phyloP scores from a whole-genome alignment of 2,797 vertebrate species.

The Hemitrygon akajei region DNA sequence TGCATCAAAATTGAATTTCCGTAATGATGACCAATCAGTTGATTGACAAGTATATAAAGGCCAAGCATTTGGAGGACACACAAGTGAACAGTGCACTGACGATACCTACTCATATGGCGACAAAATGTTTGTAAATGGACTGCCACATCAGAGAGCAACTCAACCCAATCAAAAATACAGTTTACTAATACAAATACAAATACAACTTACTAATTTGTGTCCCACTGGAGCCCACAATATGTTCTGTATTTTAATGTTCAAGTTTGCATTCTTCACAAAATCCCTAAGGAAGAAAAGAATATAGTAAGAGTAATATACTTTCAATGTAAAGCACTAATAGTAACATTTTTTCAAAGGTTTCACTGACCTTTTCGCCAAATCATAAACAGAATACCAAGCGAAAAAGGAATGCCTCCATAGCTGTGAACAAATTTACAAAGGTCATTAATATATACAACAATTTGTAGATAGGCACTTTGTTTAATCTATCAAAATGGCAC shows the following conservation, averaged over 20 bases:
- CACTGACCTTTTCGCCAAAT: conserved; percentile 71
- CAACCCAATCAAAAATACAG: no score
- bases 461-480: not conserved
- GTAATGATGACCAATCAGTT: no score
- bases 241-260: conserved; percentile 76
- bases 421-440: conserved; percentile 54
- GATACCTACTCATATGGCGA: no score
- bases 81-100: no score
- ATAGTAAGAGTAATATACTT: not conserved
- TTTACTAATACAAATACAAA: no score
- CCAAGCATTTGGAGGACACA: no score
- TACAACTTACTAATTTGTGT: conserved; percentile 76
- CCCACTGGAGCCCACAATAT: conserved; percentile 76
- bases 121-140: no score
- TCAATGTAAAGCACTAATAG: not conserved
- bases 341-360: conserved; percentile 39
- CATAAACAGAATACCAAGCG: conserved; percentile 83
- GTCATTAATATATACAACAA: not conserved
- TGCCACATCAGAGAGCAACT: no score
- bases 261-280: conserved; percentile 65
- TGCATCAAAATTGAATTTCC: no score
- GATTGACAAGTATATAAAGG: no score
- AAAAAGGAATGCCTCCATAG: conserved; percentile 88
- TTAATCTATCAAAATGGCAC: not conserved
- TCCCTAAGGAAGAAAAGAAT: conserved; percentile 56